Evolutionary conservation across 2,888 invertebrate genomes (phyloP), one percentile per base, ranked within the genome.

Genomic region (Tuberolachnus salignus): DNA sequence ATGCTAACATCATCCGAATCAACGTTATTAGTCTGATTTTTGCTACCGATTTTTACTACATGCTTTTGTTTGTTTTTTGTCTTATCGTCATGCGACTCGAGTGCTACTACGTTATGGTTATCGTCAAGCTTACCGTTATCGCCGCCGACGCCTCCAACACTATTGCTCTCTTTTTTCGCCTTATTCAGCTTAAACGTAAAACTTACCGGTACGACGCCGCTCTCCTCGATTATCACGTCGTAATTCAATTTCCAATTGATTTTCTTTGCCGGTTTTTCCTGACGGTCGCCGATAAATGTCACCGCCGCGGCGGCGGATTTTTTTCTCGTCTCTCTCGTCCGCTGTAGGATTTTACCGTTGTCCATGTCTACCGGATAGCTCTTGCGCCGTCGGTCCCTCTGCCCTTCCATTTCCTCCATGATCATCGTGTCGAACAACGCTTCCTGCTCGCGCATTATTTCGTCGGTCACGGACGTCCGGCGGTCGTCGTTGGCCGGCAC

Each of bases 401-500:
- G 80, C 13, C 19, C 73, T 49, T 55, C 80, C 82, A 82, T 80
- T 84, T 85, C 82, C 66, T 83, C 82, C 61, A 70, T 66, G 34
- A 83, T 83, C 80, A 83, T 82, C 34, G 80, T 81, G 66, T 83
- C 83, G 11, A 83, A 80, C 16, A 81, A 75, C 10, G 83, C 83
- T n/a, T 81, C 82, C 53, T 83, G 82, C 66, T 82, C 82, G 16
- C 81, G 81, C n/a, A 83, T 61, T 63, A 83, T 81, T 83, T 85
- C 63, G 84, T 86, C 63, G 83, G 85, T 55, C 84, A 86, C 64
- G 80, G 82, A 19, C 13, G 78, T 67, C n/a, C 78, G 78, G 3
- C 78, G 44, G 34, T 80, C 59, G 21, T 70, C 63, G n/a, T 34
- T 67, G 26, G 53, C 61, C 14, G 88, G 84, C 64, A 88, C 84